A percentile compares a stretch with the other conserved stretches of the same genome.
Conservation (phyloP, 2,797 vertebrate genomes). For the Crypturellus tataupa region DNA sequence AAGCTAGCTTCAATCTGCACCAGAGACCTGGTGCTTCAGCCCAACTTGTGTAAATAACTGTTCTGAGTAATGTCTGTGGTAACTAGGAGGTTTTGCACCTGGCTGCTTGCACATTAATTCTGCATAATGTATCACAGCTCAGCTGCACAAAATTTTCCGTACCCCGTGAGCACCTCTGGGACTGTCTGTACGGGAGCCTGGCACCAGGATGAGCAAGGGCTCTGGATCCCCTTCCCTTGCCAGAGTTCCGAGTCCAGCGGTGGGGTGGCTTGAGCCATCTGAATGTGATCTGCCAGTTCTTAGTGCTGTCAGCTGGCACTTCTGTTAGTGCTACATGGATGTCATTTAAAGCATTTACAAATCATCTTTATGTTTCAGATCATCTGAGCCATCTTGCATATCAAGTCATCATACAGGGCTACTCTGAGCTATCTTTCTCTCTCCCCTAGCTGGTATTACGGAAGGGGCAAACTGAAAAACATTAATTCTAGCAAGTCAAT, state of each 20-base stretch:
- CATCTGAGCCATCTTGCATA: background rate
- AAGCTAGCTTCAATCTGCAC: constrained; percentile 5
- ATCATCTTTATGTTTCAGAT: background rate
- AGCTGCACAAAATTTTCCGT: constrained; percentile 17
- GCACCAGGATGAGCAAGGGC: background rate
- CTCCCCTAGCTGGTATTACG: background rate
- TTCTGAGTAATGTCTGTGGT: background rate
- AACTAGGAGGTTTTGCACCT: constrained; percentile 4
- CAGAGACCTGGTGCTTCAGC: background rate
- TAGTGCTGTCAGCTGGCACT: background rate
- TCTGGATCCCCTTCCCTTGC: constrained; percentile 10
- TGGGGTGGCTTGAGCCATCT: background rate
- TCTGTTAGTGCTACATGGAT: background rate
- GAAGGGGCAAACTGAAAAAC: background rate
- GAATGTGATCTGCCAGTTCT: background rate
- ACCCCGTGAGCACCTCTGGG: constrained; percentile 35
- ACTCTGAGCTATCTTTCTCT: background rate
- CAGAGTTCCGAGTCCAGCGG: background rate
- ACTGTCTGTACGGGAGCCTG: constrained; percentile 27
- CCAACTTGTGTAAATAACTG: constrained; percentile 21
- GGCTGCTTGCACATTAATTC: constrained; percentile 34
- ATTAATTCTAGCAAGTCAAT: background rate
- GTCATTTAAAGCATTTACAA: background rate
- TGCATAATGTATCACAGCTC: constrained; percentile 22
- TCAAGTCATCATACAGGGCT: background rate